Evolutionary conservation across 2,113 vertebrate genomes (phyloP), one percentile per base, ranked within the genome.

Genomic region (Aspidoscelis tigris): DNA sequence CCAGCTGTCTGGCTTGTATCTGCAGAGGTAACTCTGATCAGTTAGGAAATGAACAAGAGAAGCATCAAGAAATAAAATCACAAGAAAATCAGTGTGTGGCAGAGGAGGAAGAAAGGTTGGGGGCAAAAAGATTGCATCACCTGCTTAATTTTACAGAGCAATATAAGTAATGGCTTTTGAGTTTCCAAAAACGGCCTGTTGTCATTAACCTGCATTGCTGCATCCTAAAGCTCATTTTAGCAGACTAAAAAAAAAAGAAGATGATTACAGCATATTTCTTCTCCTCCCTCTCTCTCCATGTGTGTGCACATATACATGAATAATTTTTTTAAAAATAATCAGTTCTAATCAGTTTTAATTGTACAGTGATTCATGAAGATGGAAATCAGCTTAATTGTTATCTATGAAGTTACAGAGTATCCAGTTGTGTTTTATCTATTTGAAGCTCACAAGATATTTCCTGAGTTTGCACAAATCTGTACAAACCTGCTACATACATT

Each of bases 1-100:
- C 70, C 91, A 71, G 69, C 43, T 83, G 88, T 91, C 89, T 89
- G 74, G 89, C 88, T 91, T 92, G 69, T 76, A 82, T 84, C 83
- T 73, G 81, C 41, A 1, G 20, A 24, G 64, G 39, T 76, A 65
- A 14, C 11, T 47, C 1, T 39, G 43, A 75, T 66, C 3, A 12
- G 26, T 11, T 68, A 66, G n/a, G 72, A 24, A 9, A 76, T 53
- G n/a, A 64, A 11, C 3, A 16, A 11, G 10, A 24, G 33, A 82
- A 72, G 14, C 33, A 41, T 50, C 26, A 61, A 77, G 41, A 41
- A 7, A 5, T 79, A 12, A 7, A 16, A 6, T 64, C 47, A 50
- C n/a, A 6, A 6, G 39, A 41, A 43, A 41, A 79, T 41, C 41
- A 68, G 64, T 26, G 14, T 5, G 44, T 21, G 14, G 55, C 7